Conservation (phyloP, 2,888 invertebrate species). For the Stenodema calcarata region DNA sequence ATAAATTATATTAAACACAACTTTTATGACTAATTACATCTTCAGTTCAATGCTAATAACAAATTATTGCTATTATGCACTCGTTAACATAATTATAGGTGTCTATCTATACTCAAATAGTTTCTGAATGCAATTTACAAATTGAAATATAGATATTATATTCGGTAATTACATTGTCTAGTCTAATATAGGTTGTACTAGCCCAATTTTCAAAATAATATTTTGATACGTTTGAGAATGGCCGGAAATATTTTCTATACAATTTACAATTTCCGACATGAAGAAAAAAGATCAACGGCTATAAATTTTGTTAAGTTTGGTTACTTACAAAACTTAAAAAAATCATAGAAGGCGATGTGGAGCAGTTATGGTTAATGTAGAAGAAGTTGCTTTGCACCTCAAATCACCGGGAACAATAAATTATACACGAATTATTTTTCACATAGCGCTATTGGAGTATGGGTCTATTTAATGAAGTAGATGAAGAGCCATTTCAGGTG, state of each 20-base stretch:
- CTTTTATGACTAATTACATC: constrained; percentile 55
- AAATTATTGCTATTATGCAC: constrained; percentile 52
- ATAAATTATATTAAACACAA: constrained; percentile 57
- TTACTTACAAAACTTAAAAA: neutral
- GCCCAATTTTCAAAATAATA: constrained; percentile 43
- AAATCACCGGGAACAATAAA: too few species aligned
- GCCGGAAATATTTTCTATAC: constrained; percentile 27
- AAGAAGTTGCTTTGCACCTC: neutral
- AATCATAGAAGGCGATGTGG: neutral
- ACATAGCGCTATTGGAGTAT: too few species aligned
- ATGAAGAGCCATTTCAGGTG: too few species aligned
- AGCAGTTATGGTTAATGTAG: neutral
- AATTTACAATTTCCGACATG: constrained; percentile 13
- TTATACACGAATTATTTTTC: too few species aligned
- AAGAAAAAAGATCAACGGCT: neutral
- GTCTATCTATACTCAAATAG: constrained; percentile 29
- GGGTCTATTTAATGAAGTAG: too few species aligned
- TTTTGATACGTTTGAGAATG: constrained; percentile 50
- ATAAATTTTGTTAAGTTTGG: neutral
- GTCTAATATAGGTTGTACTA: constrained; percentile 40
- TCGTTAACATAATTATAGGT: constrained; percentile 37
- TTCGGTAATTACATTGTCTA: constrained; percentile 4
- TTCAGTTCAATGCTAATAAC: constrained; percentile 55
- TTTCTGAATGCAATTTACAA: constrained; percentile 50
- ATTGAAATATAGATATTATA: constrained; percentile 43